A percentile compares a stretch with the other conserved stretches of the same genome.
These are phyloP conservation scores for Taeniopygia guttata DNA, from an alignment of 2,797 vertebrate genomes.

Conservation along the genomic window DNA sequence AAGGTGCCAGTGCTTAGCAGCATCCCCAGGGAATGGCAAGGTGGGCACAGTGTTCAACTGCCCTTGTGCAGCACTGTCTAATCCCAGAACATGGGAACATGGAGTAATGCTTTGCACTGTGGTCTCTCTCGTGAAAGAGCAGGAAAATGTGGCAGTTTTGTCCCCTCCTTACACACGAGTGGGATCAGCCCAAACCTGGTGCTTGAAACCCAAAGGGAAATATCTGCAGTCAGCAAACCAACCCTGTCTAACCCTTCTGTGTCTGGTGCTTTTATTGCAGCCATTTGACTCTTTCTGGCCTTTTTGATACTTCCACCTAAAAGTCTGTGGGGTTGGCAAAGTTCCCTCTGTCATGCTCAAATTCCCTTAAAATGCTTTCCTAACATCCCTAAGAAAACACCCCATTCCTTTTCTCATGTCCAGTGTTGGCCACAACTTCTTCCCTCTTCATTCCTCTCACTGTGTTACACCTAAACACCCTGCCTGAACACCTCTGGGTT, in stretches of 20 bases:
- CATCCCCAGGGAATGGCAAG: background rate
- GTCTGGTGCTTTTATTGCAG: background rate
- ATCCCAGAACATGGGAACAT: background rate
- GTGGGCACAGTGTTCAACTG: background rate
- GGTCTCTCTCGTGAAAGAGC: background rate
- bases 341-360: background rate
- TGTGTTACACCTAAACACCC: background rate
- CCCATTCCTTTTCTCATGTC: background rate
- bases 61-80: background rate
- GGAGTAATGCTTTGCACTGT: background rate
- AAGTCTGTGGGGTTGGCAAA: background rate
- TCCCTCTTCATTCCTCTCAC: background rate
- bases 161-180: accelerated
- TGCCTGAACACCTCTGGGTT: background rate
- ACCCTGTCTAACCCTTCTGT: background rate
- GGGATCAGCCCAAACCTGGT: background rate
- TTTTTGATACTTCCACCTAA: background rate
- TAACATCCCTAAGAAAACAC: background rate
- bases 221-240: background rate
- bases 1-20: background rate
- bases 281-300: background rate
- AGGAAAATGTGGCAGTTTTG: background rate
- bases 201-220: background rate
- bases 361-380: background rate
- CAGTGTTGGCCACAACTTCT: background rate